These are phyloP conservation scores for Sakesphorus luctuosus DNA, from an alignment of 2,113 vertebrate species.

Conservation along the genomic window DNA sequence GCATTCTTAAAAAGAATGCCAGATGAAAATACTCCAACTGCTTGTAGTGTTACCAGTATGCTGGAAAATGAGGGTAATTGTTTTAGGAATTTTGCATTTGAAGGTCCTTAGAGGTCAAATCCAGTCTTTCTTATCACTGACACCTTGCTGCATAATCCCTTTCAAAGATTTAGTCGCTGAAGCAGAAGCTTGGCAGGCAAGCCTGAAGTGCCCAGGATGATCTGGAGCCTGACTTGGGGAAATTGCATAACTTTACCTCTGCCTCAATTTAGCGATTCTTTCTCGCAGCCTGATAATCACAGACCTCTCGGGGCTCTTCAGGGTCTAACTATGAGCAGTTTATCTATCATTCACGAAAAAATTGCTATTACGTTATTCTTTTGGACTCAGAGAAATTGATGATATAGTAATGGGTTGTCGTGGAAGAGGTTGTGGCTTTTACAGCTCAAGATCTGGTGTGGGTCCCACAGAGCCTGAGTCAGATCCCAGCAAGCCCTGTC, in stretches of 20 bases:
- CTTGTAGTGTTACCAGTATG: not conserved
- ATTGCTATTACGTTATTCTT: not conserved
- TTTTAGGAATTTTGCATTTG: not conserved
- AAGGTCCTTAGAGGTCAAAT: conserved; percentile 42
- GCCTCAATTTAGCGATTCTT: not conserved
- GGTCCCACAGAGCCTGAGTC: not conserved
- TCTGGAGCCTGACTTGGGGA: not conserved
- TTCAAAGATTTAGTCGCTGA: conserved; percentile 29
- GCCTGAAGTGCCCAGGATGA: not conserved
- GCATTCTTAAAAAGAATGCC: not conserved
- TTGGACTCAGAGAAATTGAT: not conserved
- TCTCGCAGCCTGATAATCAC: not conserved
- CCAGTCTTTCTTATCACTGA: not conserved
- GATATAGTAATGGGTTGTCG: not conserved
- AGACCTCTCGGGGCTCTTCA: not conserved
- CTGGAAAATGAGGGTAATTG: not conserved
- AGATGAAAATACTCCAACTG: not conserved
- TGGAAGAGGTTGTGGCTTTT: not conserved
- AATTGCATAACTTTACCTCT: not conserved
- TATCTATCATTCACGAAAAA: not conserved
- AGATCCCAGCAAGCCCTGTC: not conserved
- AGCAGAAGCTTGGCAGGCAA: not conserved
- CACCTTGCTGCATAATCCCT: conserved; percentile 39
- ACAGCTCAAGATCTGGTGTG: not conserved
- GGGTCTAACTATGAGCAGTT: not conserved